Percentiles rank a stretch among this genome's conserved stretches.
Evolutionary conservation across 2,888 invertebrate genomes (phyloP).

Genomic region (Andrena fulva): DNA sequence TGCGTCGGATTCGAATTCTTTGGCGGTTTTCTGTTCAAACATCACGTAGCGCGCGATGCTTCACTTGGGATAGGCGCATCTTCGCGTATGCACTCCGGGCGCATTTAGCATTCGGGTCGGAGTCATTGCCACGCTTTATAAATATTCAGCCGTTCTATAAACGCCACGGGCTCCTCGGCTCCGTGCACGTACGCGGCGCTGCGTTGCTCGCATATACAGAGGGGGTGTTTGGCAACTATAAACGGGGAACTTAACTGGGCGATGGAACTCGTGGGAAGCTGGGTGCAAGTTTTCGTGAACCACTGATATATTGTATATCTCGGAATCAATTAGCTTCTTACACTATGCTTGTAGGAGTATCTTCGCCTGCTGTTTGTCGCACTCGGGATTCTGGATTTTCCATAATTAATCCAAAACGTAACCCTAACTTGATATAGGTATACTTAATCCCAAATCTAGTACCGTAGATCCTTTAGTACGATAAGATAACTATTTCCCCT

Average conservation of each 20-base stretch:
- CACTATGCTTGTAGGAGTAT: too few species aligned
- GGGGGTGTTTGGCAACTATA: not conserved
- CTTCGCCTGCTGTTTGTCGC: too few species aligned
- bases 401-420: too few species aligned
- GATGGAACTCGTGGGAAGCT: not conserved
- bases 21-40: not conserved
- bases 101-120: conserved; percentile 48
- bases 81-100: not conserved
- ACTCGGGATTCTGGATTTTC: too few species aligned
- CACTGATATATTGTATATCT: too few species aligned
- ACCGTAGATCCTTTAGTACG: too few species aligned
- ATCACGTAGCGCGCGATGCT: not conserved
- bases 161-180: conserved; percentile 10
- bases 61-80: not conserved
- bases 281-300: too few species aligned
- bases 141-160: conserved; percentile 55
- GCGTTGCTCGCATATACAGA: conserved; percentile 16
- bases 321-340: too few species aligned
- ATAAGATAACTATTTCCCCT: too few species aligned
- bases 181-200: conserved; percentile 11
- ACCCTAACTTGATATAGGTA: too few species aligned
- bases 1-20: not conserved
- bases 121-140: conserved; percentile 57
- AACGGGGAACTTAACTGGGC: not conserved
- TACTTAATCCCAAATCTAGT: too few species aligned